Percentiles rank a stretch among this genome's conserved stretches.
phyloP scores from a whole-genome alignment of 2,797 vertebrate species.

The Chrosomus eos region DNA sequence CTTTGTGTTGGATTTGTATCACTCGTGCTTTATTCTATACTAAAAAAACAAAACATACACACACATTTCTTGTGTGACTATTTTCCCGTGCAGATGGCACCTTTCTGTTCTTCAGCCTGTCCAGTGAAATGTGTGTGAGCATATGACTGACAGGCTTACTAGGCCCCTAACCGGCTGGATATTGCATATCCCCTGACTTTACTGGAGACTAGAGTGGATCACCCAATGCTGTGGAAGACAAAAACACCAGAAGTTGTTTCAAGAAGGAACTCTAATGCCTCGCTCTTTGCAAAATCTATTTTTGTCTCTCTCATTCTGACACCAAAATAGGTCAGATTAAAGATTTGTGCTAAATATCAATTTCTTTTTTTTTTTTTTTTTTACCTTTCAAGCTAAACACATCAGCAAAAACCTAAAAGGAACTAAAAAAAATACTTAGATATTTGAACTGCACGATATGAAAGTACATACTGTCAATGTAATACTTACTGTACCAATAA shows the following conservation, averaged over 20 bases:
- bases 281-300: neutral
- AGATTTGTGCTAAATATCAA: neutral
- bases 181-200: constrained; percentile 23
- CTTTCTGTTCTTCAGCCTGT: constrained; percentile 13
- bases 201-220: constrained; percentile 19
- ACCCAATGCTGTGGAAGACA: neutral
- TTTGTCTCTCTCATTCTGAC: neutral
- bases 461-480: neutral
- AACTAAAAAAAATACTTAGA: neutral
- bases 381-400: neutral
- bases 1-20: neutral
- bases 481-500: neutral
- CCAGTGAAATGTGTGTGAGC: neutral
- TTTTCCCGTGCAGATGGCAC: neutral
- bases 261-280: constrained; percentile 3
- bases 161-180: neutral
- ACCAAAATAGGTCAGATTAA: neutral
- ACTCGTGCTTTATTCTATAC: neutral
- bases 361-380: neutral
- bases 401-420: neutral
- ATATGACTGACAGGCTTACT: constrained; percentile 25
- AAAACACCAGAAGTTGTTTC: constrained; percentile 7
- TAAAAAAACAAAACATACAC: neutral
- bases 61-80: too few species aligned
- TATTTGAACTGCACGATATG: neutral